A percentile compares a stretch with the other conserved stretches of the same genome.
phyloP scores from a whole-genome alignment of 2,113 vertebrate species.

The Carlito syrichta region DNA sequence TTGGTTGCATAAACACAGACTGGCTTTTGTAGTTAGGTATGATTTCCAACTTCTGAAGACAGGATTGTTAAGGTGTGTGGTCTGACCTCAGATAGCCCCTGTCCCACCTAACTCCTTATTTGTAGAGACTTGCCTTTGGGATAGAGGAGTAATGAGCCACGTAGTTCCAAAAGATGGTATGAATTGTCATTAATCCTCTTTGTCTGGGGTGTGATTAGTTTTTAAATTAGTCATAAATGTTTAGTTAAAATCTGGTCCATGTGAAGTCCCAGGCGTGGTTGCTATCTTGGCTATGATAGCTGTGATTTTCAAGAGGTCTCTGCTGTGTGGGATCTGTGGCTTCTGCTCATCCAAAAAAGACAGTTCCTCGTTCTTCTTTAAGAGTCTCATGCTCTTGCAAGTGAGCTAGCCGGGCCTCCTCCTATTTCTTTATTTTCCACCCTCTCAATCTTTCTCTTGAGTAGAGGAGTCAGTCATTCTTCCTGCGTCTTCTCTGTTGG shows the following conservation, averaged over 20 bases:
- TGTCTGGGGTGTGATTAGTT: neutral
- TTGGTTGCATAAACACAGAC: neutral
- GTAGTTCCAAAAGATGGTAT: neutral
- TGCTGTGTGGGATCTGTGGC: neutral
- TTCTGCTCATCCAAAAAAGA: neutral
- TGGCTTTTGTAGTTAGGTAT: neutral
- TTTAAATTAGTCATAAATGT: slow-evolving; percentile 11
- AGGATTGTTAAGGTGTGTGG: neutral
- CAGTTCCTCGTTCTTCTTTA: neutral
- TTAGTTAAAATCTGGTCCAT: neutral
- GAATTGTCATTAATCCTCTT: neutral
- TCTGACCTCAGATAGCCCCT: neutral
- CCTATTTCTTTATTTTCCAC: neutral
- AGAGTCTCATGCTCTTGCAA: too few species aligned
- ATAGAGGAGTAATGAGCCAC: neutral
- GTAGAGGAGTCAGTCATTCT: neutral
- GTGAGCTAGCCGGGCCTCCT: too few species aligned
- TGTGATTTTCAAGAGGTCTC: neutral
- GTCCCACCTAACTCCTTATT: neutral
- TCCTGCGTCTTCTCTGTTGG: neutral
- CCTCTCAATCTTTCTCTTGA: neutral
- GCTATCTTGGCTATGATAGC: neutral
- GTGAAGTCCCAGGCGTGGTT: neutral
- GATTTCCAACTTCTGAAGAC: neutral
- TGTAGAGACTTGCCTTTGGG: neutral